Conservation (phyloP, 23 tunicate genomes). For the Ciona savignyi region DNA sequence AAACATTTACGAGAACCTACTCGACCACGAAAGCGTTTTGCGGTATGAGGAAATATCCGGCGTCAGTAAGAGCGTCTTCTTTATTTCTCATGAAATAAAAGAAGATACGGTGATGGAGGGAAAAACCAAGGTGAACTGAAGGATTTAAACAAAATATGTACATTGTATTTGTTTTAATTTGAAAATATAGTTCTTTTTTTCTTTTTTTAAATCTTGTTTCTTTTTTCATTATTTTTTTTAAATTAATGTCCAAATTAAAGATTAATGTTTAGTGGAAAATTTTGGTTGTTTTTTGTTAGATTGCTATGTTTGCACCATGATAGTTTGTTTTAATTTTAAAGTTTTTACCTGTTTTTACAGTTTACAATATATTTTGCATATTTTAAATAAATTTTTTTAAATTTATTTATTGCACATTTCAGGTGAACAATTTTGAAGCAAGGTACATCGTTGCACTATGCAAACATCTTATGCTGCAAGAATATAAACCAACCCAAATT, state of each 20-base stretch:
- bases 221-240: background rate
- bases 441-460: conserved; percentile 49
- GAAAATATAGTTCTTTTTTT: no score
- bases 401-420: background rate
- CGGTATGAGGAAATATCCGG: conserved; percentile 38
- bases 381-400: background rate
- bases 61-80: conserved; percentile 47
- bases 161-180: no score
- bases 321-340: no score
- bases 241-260: no score
- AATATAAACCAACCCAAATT: conserved; percentile 58
- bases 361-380: conserved; percentile 1
- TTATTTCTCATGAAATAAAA: conserved; percentile 36
- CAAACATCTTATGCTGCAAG: conserved; percentile 56
- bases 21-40: conserved; percentile 52
- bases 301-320: no score
- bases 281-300: background rate
- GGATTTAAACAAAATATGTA: no score
- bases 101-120: conserved; percentile 58
- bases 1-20: conserved; percentile 48
- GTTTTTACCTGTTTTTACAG: no score
- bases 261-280: background rate
- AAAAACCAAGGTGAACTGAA: conserved; percentile 35
- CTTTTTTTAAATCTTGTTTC: background rate
- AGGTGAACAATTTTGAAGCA: conserved; percentile 77